A percentile compares a stretch with the other conserved stretches of the same genome.
Evolutionary conservation across 1,140 invertebrate species (phyloP).

Genomic region (Apis dorsata): DNA sequence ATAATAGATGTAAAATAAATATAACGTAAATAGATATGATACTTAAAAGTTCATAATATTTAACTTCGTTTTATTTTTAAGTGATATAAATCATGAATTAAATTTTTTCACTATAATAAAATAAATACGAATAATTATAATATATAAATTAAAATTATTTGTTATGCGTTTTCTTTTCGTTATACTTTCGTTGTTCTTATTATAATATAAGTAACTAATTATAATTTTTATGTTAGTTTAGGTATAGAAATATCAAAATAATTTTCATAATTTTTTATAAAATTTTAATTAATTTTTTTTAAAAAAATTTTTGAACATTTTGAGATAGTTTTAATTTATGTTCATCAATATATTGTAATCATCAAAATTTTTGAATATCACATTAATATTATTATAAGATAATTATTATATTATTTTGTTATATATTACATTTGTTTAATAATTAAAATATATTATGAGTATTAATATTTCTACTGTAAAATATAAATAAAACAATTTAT

Average conservation of each 20-base stretch:
- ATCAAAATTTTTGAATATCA: neutral
- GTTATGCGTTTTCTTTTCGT: neutral
- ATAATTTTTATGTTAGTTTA: no score
- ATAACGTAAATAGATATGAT: neutral
- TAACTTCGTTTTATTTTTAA: conserved; percentile 10
- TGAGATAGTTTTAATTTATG: neutral
- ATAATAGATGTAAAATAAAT: neutral
- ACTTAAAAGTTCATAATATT: neutral
- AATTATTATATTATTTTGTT: neutral
- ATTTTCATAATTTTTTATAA: no score
- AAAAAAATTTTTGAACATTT: neutral
- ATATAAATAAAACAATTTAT: neutral
- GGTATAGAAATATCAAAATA: no score
- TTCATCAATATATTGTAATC: neutral
- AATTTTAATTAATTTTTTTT: neutral
- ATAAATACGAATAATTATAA: neutral
- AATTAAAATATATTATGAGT: neutral
- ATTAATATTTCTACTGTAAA: neutral
- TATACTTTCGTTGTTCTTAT: no score
- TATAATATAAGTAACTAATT: no score
- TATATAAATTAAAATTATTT: neutral
- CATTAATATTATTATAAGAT: neutral
- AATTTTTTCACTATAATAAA: neutral
- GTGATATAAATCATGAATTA: conserved; percentile 11
- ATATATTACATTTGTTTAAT: neutral